Conservation (phyloP, 2,113 vertebrate species). For the Archocentrus centrarchus region DNA sequence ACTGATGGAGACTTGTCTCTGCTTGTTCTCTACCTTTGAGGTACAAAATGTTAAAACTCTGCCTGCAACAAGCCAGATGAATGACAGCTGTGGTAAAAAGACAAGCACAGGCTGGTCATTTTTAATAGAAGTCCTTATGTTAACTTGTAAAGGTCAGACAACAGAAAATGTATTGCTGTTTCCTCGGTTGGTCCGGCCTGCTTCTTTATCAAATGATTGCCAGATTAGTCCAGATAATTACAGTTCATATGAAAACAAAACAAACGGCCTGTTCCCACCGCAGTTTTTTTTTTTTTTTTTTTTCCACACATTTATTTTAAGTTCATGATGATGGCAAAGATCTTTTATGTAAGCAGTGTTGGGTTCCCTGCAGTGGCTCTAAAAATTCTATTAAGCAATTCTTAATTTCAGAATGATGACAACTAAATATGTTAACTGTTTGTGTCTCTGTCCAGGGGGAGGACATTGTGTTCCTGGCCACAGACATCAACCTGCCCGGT, state of each 20-base stretch:
- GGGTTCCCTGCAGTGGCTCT: background rate
- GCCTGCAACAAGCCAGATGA: background rate
- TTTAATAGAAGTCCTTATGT: too few species aligned
- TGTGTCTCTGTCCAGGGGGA: slow-evolving; percentile 83
- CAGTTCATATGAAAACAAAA: background rate
- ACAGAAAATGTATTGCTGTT: background rate
- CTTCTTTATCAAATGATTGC: background rate
- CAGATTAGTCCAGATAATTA: background rate
- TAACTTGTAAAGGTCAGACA: background rate
- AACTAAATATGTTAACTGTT: background rate
- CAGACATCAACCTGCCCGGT: slow-evolving; percentile 98
- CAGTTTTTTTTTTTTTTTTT: background rate
- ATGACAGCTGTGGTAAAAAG: background rate
- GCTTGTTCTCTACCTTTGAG: background rate
- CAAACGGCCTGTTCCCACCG: background rate
- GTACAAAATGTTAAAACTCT: background rate
- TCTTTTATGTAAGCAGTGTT: background rate
- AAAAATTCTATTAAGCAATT: too few species aligned
- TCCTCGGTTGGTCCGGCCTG: background rate
- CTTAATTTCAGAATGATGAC: too few species aligned
- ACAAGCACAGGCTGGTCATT: too few species aligned
- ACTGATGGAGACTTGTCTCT: background rate
- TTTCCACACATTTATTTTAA: background rate
- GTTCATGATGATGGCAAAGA: background rate
- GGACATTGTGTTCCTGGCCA: slow-evolving; percentile 98